A percentile compares a stretch with the other conserved stretches of the same genome.
Conservation (phyloP, 2,113 vertebrate genomes). For the Mobula birostris region DNA sequence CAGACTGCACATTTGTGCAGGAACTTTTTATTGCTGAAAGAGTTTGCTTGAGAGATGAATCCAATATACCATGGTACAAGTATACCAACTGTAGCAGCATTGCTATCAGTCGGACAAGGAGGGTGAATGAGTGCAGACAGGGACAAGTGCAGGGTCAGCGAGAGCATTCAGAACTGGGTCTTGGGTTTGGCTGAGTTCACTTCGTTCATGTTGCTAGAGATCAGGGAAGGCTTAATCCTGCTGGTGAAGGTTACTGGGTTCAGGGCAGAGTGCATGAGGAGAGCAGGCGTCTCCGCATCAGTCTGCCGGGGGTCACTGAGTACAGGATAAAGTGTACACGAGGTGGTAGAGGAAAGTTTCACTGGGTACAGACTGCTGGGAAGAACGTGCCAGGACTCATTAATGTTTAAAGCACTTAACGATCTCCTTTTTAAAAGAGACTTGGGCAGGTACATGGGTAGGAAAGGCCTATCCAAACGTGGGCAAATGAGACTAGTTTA, state of each 20-base stretch:
- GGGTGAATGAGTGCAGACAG: background rate
- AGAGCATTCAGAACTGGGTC: too few relatives aligned
- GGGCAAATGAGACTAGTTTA: too few relatives aligned
- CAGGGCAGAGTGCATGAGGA: background rate
- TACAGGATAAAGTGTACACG: background rate
- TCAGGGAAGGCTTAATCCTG: background rate
- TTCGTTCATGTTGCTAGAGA: background rate
- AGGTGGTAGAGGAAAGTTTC: background rate
- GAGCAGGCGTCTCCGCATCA: background rate
- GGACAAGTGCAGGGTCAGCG: background rate
- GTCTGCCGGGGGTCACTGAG: background rate
- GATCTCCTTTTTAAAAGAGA: too few relatives aligned
- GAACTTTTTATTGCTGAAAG: too few relatives aligned
- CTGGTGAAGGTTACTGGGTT: background rate
- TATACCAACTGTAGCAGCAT: background rate
- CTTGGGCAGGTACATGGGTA: too few relatives aligned
- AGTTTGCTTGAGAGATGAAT: too few relatives aligned
- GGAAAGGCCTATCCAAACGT: too few relatives aligned
- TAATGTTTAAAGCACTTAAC: background rate
- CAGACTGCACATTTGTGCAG: too few relatives aligned
- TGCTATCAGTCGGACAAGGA: background rate
- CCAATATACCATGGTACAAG: background rate
- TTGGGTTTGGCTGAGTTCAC: background rate
- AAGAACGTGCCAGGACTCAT: background rate
- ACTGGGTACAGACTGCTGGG: background rate